Evolutionary conservation across 2,113 vertebrate genomes (phyloP).

Genomic region (Petrocephalus zakoni): DNA sequence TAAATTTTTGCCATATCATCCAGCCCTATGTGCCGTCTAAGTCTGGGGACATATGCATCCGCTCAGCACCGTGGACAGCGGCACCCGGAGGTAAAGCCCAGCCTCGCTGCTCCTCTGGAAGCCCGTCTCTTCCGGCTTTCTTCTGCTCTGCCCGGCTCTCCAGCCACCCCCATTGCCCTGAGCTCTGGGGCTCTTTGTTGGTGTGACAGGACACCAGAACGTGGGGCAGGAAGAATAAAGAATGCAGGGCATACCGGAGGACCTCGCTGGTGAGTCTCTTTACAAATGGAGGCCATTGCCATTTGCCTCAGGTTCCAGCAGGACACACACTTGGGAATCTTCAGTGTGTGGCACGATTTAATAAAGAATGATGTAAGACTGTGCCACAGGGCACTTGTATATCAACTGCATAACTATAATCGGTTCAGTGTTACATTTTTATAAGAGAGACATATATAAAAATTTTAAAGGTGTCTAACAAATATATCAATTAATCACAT

Average conservation of each 20-base stretch:
- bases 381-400: background rate
- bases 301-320: background rate
- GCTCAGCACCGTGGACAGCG: background rate
- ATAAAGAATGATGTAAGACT: background rate
- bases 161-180: background rate
- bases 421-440: background rate
- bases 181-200: constrained; percentile 6
- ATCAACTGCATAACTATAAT: background rate
- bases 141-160: background rate
- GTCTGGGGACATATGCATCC: background rate
- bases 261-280: background rate
- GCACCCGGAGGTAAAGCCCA: background rate
- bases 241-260: background rate
- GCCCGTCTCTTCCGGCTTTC: background rate
- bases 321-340: background rate
- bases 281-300: background rate
- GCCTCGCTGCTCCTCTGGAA: background rate
- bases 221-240: background rate
- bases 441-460: background rate
- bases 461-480: background rate
- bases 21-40: background rate
- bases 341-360: background rate
- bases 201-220: background rate
- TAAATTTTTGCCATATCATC: too few relatives aligned
- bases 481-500: background rate